Evolutionary conservation across 2,113 vertebrate genomes (phyloP).

Genomic region (Sialia sialis): DNA sequence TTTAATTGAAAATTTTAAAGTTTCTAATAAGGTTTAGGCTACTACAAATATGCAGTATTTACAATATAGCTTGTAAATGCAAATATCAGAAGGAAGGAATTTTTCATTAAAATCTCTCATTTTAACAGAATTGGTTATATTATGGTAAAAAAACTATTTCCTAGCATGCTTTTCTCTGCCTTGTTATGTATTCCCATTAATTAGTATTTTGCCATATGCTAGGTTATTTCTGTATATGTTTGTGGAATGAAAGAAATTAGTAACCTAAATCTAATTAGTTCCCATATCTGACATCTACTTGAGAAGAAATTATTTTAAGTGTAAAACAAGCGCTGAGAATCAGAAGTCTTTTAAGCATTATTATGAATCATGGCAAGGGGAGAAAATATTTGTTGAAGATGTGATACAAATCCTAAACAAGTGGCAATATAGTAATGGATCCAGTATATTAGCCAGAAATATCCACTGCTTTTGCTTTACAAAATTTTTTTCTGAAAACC

Average conservation of each 20-base stretch:
- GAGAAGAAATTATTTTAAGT: background rate
- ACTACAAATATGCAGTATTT: background rate
- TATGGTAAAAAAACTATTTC: slow-evolving; percentile 2
- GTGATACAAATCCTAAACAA: background rate
- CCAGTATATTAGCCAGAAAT: background rate
- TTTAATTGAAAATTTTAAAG: background rate
- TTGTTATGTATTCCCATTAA: background rate
- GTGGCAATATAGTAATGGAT: background rate
- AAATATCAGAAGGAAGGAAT: background rate
- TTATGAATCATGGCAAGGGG: background rate
- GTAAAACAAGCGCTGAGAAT: background rate
- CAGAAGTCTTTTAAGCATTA: background rate
- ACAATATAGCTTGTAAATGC: background rate
- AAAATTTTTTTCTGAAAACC: background rate
- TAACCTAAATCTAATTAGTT: background rate
- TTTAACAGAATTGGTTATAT: background rate
- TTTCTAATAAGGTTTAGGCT: background rate
- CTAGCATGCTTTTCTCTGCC: background rate
- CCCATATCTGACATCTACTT: background rate
- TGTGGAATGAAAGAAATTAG: background rate
- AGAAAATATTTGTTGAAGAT: background rate
- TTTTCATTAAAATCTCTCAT: background rate
- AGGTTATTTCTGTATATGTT: background rate
- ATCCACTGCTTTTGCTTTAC: background rate
- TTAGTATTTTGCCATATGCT: background rate